These are phyloP conservation scores for Phasia obesa DNA, from an alignment of 2,888 invertebrate species.

Conservation along the genomic window DNA sequence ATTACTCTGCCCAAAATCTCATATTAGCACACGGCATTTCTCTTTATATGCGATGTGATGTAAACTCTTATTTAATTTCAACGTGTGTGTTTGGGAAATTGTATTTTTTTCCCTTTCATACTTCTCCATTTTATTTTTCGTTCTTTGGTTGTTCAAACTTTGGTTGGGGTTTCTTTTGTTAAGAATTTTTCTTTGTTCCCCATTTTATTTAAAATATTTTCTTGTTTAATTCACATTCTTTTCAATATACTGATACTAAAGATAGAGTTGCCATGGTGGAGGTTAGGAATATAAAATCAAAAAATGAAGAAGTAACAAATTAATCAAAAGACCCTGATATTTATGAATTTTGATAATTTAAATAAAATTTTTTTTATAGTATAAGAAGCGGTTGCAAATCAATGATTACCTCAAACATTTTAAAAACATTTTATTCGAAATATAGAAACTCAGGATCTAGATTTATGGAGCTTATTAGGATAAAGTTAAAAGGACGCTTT, in stretches of 20 bases:
- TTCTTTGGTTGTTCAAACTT: conserved; percentile 29
- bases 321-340: neutral
- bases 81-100: conserved; percentile 50
- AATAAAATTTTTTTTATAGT: no score
- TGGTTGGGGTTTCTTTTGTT: conserved; percentile 56
- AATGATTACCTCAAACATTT: no score
- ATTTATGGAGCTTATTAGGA: no score
- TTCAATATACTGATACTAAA: conserved; percentile 39
- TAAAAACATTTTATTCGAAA: no score
- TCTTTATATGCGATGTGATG: conserved; percentile 20
- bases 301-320: neutral
- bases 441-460: no score
- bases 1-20: no score
- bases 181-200: conserved; percentile 26
- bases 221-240: conserved; percentile 54
- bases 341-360: neutral
- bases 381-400: no score
- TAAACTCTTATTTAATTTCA: conserved; percentile 43
- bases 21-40: no score
- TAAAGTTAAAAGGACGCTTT: no score
- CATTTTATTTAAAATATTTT: conserved; percentile 52
- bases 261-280: conserved; percentile 27
- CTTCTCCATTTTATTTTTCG: conserved; percentile 8
- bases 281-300: neutral
- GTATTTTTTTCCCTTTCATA: conserved; percentile 17